Percentiles rank a stretch among this genome's conserved stretches.
Conservation (phyloP, 2,797 vertebrate genomes). For the Scolopax bukidnonensis region DNA sequence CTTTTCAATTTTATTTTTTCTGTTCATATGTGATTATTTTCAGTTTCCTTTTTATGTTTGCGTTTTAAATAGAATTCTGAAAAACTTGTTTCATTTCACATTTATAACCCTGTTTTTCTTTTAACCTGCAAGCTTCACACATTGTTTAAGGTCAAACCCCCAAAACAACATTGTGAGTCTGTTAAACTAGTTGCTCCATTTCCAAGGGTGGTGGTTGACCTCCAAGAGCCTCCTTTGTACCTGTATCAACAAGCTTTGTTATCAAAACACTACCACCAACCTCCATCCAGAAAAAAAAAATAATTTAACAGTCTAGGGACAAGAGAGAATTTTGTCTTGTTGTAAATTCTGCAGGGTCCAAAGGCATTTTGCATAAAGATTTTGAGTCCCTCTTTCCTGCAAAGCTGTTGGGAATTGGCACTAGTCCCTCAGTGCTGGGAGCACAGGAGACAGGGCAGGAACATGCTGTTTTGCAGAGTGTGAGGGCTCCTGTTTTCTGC, state of each 20-base stretch:
- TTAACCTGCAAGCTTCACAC: not conserved
- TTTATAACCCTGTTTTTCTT: conserved; percentile 1
- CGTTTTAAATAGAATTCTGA: not conserved
- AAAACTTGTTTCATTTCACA: not conserved
- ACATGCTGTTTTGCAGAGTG: not conserved
- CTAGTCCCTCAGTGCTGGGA: not conserved
- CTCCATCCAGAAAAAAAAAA: not conserved
- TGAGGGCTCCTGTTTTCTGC: not conserved
- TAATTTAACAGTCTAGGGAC: not conserved
- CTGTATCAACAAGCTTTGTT: conserved; percentile 51
- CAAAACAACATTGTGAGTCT: not conserved
- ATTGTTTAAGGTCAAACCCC: conserved; percentile 35
- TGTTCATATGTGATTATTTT: not conserved
- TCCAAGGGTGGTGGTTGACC: conserved; percentile 40
- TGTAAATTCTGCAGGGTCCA: not conserved
- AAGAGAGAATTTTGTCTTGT: not conserved
- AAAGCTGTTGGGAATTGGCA: not conserved
- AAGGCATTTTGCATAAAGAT: not conserved
- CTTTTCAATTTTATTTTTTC: not conserved
- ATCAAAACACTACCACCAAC: not conserved
- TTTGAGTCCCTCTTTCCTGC: not conserved
- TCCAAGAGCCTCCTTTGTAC: conserved; percentile 17
- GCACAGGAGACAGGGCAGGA: not conserved
- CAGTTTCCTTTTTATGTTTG: not conserved
- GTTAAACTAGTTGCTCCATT: conserved; percentile 22